Base-by-base conservation (phyloP, 2,888 invertebrate genomes). In the Drosophila kambysellisi region DNA sequence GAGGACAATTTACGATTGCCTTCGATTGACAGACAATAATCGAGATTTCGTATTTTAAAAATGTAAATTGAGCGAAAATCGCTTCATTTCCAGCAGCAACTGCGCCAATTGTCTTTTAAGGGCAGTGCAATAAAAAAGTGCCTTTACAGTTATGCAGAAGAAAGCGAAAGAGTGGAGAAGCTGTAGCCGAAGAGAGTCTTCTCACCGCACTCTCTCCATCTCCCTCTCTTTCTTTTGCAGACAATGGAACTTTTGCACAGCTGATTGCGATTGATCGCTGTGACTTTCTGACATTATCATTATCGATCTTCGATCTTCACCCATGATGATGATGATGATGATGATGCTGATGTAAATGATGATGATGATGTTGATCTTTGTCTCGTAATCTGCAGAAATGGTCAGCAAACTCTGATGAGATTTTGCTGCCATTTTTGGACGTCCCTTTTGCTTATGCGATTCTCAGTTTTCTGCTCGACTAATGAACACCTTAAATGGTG, bases 341-440 rank as follows among this genome's bases (percentile, higher is more conserved):
- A 33, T 33, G 8, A 53, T 39, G 15, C 33, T 65, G 35, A 77
- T 74, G 68, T 61, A 25, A 25, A 25, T 25, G 25, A 33, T 33
- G 8, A 53, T 39, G 15, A 39, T 65, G 35, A 78, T 74, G 68
- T 61, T 73, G 70, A 71, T 79, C 76, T 68, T 70, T 50, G 64
- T 53, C 60, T 65, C 41, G 83, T 74, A 77, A 88, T 83, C 86
- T 69, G 61, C 83, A 78, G 82, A 87, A 85, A 91, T 89, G 91
- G 84, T 78, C 83, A 89, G 48, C 71, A 82, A 82, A 69, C 83
- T 46, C 4, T 91, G 91, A 91, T 91, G 91, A 91, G 91, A 86
- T 89, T 89, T 91, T 89, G 82, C 74, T 86, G 80, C 91, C 91
- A 88, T 92, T 89, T 91, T 91, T 87, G 92, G 91, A 32, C 51